Conservation (phyloP, 2,113 vertebrate species). For the Brachypteracias leptosomus region DNA sequence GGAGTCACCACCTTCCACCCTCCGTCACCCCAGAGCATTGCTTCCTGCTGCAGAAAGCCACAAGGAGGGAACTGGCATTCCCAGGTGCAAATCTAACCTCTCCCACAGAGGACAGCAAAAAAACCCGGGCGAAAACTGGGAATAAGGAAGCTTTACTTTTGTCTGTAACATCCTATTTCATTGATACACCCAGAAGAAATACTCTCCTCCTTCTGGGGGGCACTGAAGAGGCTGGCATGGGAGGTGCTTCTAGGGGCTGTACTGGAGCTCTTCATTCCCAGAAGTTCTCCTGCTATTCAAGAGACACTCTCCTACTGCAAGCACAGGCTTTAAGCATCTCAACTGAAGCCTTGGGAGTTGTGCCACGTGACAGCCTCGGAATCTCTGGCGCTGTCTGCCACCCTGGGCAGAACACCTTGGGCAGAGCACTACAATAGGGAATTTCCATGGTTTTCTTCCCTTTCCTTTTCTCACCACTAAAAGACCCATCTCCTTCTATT, state of each 20-base stretch:
- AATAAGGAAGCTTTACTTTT: background rate
- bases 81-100: background rate
- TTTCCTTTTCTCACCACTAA: background rate
- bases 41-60: background rate
- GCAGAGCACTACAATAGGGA: background rate
- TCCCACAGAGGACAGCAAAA: background rate
- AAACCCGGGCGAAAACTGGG: background rate
- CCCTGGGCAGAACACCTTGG: background rate
- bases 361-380: background rate
- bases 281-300: background rate
- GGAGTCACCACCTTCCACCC: background rate
- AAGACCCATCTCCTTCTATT: background rate
- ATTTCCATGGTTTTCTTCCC: background rate
- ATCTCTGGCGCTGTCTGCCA: background rate
- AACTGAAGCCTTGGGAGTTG: background rate
- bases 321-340: background rate
- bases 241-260: background rate
- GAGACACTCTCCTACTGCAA: background rate
- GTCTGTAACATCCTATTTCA: background rate
- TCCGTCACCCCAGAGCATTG: accelerated
- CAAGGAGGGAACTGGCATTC: background rate
- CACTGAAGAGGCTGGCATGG: background rate
- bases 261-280: background rate
- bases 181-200: background rate
- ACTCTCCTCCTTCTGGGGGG: background rate